Percentiles rank a stretch among this genome's conserved stretches.
Conservation (phyloP, 1,140 invertebrate species). For the Doryteuthis pealeii region DNA sequence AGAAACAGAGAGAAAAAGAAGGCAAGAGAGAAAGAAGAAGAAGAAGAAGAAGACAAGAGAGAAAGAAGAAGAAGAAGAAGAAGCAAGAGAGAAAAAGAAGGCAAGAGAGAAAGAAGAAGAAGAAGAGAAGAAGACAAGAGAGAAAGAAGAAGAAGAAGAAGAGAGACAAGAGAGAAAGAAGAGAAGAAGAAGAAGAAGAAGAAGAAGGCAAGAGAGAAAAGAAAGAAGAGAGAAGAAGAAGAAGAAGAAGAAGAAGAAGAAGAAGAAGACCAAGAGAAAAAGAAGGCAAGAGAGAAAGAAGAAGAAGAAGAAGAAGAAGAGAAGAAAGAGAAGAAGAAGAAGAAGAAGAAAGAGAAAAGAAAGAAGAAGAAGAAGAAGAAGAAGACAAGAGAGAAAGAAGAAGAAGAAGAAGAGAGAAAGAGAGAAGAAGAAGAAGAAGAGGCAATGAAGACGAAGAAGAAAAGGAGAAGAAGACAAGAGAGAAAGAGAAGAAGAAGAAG, state of each 20-base stretch:
- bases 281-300: constrained; percentile 14
- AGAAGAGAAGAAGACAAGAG: too few species aligned
- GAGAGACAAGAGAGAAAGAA: too few species aligned
- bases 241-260: neutral
- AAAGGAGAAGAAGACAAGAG: too few species aligned
- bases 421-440: too few species aligned
- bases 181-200: too few species aligned
- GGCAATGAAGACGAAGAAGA: too few species aligned
- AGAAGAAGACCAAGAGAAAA: too few species aligned
- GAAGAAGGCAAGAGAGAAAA: constrained; percentile 16
- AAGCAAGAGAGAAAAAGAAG: neutral
- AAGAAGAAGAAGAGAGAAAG: constrained; percentile 17
- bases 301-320: constrained; percentile 14
- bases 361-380: constrained; percentile 20
- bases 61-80: neutral
- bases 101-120: constrained; percentile 11
- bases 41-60: neutral
- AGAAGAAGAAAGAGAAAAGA: constrained; percentile 17
- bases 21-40: constrained; percentile 4
- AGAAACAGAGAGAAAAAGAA: neutral
- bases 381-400: too few species aligned
- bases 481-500: too few species aligned
- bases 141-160: too few species aligned
- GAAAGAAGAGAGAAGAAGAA: constrained; percentile 9
- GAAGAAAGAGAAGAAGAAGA: constrained; percentile 17